Percentiles rank a stretch among this genome's conserved stretches.
Conservation (phyloP, 2,113 vertebrate species). For the Nothobranchius kuhntae region DNA sequence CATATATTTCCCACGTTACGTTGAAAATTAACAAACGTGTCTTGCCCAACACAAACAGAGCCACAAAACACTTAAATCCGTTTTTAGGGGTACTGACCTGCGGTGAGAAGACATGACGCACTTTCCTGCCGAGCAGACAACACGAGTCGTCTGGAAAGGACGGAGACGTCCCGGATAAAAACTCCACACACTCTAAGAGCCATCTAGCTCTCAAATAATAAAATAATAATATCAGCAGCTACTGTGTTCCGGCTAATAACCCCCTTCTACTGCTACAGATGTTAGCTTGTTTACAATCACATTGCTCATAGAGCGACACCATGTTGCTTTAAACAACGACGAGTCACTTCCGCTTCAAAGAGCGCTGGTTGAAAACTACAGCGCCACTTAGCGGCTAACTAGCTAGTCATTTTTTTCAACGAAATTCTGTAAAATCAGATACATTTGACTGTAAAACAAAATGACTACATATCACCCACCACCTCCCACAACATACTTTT, state of each 20-base stretch:
- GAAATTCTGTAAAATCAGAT: not conserved
- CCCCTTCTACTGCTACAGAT: not conserved
- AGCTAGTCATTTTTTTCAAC: too few relatives aligned
- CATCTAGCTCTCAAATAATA: constrained; percentile 42
- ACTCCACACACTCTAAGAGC: constrained; percentile 54
- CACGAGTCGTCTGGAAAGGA: constrained; percentile 6
- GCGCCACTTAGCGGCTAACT: constrained; percentile 55
- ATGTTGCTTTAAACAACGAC: constrained; percentile 68
- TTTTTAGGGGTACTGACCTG: constrained; percentile 55
- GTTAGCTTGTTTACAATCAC: constrained; percentile 54
- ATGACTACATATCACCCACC: too few relatives aligned
- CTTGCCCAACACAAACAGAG: not conserved
- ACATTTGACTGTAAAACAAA: not conserved
- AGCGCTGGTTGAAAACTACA: constrained; percentile 2
- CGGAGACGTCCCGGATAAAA: constrained; percentile 30
- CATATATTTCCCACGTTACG: not conserved
- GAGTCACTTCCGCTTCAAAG: constrained; percentile 34
- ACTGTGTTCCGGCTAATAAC: not conserved
- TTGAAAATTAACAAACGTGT: not conserved
- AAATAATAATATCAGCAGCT: too few relatives aligned
- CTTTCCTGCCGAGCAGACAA: constrained; percentile 22
- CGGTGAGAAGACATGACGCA: constrained; percentile 52
- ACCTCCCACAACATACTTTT: too few relatives aligned
- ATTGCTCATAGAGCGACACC: constrained; percentile 57
- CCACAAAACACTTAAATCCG: not conserved